Evolutionary conservation across 2,113 vertebrate genomes (phyloP), one percentile per base, ranked within the genome.

Genomic region (Opisthocomus hoazin): DNA sequence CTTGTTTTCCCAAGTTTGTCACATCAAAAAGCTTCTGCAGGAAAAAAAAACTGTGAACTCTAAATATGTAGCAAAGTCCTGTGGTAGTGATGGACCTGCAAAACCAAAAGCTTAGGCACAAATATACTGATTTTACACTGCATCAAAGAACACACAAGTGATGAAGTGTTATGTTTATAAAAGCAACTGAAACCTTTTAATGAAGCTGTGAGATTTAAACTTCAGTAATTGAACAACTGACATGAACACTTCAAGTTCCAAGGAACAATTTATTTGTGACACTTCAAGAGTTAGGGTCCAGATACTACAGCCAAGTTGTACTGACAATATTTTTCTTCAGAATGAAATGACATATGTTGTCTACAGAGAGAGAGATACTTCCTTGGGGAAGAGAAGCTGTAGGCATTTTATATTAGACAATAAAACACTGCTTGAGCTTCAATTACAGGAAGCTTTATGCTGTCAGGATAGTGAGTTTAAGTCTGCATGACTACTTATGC

Each of bases 231-330:
- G 26, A 90, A 21, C 24, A 53, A 39, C 3, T 69, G 80, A 92
- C 64, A 87, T 20, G 2, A 69, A 71, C 30, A 22, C n/a, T 78
- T 78, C 8, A 84, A 32, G 48, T 66, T 90, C 27, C 56, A 37
- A 58, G 21, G 30, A 70, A 23, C 51, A 39, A 18, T 96, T 96
- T 95, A 91, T 94, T 96, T 77, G 41, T 78, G 63, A 36, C 27
- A 41, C 20, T 92, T 88, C 4, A 68, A 16, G 54, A 78, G 5
- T 60, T 64, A 50, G 29, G 53, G 30, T 93, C 30, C 56, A 41
- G 65, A 50, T 70, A 45, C 12, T 65, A 45, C 46, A 87, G 29
- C 81, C 69, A 32, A 82, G 36, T 68, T 93, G 50, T 61, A 66
- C 39, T 84, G 39, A 39, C 17, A 11, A 21, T 15, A 39, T 41